Percentiles rank a stretch among this genome's conserved stretches.
Evolutionary conservation across 2,113 vertebrate species (phyloP).

Genomic region (Speoplatyrhinus poulsoni): DNA sequence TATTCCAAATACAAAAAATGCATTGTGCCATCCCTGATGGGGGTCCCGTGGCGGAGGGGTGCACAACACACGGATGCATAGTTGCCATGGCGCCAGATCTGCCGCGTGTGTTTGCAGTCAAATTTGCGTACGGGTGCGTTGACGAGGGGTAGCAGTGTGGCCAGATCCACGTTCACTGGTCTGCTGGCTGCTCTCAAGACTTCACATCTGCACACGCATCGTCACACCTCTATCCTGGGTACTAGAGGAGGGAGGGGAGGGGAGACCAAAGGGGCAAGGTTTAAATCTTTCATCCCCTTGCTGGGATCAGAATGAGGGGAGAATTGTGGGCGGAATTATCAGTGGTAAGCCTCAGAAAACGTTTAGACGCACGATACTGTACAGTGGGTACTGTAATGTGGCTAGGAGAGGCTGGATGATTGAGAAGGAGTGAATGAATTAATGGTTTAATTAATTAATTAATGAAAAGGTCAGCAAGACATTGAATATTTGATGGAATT

Average conservation of each 20-base stretch:
- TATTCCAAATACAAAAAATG: too few relatives aligned
- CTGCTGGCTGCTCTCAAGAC: slow-evolving; percentile 58
- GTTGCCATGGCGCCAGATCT: neutral
- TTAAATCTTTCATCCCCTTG: slow-evolving; percentile 73
- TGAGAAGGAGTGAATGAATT: slow-evolving; percentile 14
- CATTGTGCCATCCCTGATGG: too few relatives aligned
- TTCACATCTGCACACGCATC: slow-evolving; percentile 50
- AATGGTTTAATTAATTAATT: slow-evolving; percentile 40
- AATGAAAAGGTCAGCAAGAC: slow-evolving; percentile 16
- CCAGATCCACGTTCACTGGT: slow-evolving; percentile 47
- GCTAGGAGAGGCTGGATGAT: slow-evolving; percentile 37
- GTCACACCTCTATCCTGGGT: too few relatives aligned
- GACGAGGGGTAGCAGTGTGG: neutral
- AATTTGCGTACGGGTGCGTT: too few relatives aligned
- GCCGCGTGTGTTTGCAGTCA: neutral
- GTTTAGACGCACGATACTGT: slow-evolving; percentile 24
- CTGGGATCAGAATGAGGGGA: slow-evolving; percentile 66
- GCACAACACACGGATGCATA: too few relatives aligned
- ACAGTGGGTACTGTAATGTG: slow-evolving; percentile 38
- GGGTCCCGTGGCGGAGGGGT: too few relatives aligned
- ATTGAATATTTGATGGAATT: neutral
- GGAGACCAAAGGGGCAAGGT: slow-evolving; percentile 62
- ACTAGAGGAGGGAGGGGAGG: slow-evolving; percentile 39
- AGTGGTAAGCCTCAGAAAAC: slow-evolving; percentile 61
- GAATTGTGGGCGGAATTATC: slow-evolving; percentile 72